Evolutionary conservation across 2,113 vertebrate species (phyloP).

Genomic region (Haliaeetus leucogaster): DNA sequence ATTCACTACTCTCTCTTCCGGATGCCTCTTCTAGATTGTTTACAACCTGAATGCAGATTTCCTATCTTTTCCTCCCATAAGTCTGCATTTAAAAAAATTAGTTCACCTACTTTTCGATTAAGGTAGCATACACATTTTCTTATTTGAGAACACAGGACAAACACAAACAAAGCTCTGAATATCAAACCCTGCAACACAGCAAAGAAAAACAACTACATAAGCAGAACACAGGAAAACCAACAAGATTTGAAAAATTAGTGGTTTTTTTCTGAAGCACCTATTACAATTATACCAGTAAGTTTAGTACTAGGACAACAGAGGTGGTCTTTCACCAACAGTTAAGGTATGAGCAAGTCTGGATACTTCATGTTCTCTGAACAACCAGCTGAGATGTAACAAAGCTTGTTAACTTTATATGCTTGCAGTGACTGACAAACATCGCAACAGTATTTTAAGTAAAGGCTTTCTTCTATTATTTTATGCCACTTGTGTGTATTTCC

Average conservation of each 20-base stretch:
- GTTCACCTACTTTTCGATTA: background rate
- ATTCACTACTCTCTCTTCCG: background rate
- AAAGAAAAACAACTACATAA: background rate
- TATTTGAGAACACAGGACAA: background rate
- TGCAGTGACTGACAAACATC: background rate
- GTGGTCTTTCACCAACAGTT: background rate
- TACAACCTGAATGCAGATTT: background rate
- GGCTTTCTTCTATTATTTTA: background rate
- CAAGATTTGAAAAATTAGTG: fast-evolving
- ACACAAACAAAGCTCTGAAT: background rate
- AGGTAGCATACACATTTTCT: background rate
- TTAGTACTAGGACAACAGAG: background rate
- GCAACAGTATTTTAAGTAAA: background rate
- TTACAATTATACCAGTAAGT: background rate
- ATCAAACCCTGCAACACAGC: background rate
- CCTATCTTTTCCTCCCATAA: background rate
- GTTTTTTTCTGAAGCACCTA: background rate
- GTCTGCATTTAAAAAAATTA: background rate
- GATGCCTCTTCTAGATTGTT: background rate
- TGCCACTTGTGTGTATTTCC: background rate
- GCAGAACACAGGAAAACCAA: background rate
- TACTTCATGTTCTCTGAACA: background rate
- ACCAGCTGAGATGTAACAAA: background rate
- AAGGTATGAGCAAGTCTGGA: background rate
- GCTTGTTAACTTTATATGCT: background rate